Base-by-base conservation (phyloP, 2,888 invertebrate genomes). In the Junonia oenone region DNA sequence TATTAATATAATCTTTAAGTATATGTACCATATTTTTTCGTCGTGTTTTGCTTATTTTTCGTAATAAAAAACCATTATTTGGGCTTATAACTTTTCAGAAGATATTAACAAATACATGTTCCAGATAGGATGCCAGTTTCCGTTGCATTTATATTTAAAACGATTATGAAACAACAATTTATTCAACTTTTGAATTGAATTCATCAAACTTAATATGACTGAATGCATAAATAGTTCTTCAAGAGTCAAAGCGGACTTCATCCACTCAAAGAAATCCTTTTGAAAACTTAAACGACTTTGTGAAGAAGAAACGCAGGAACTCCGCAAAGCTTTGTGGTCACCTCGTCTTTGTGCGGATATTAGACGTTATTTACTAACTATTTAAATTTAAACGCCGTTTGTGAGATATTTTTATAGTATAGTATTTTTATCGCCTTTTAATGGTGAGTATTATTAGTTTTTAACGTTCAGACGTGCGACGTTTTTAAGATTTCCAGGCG, bases 281-380 rank as follows among this genome's bases (percentile, higher is more conserved):
- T 43, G 43, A 43, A 43, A 43, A 43, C 43, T 43, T 43, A 26
- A 43, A 26, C 43, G 43, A 43, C 43, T 43, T 43, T 26, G 26
- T 43, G 13, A 43, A 43, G 26, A 43, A 26, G 43, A 43, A 26
- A 26, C 43, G 43, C 26, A 26, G 43, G 26, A 43, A 43, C 22
- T 26, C 43, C 13, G 19, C 22, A 26, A 43, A 43, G 26, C 43
- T 43, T 43, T 43, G 43, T 26, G 43, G 43, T 43, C 43, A 26
- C 22, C 26, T 43, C 26, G 26, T 22, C 43, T 43, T 13, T 43
- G 13, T 14, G 26, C 26, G 13, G 26, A 26, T 13, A 43, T 43
- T 26, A 43, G n/a, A 43, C 17, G 13, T 13, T 43, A 43, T 43
- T 43, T 26, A 43, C 14, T 40, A 19, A 19, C 19, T 22, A 43